These are phyloP conservation scores for Spilosoma lubricipeda DNA, from an alignment of 2,888 invertebrate species.

Conservation along the genomic window DNA sequence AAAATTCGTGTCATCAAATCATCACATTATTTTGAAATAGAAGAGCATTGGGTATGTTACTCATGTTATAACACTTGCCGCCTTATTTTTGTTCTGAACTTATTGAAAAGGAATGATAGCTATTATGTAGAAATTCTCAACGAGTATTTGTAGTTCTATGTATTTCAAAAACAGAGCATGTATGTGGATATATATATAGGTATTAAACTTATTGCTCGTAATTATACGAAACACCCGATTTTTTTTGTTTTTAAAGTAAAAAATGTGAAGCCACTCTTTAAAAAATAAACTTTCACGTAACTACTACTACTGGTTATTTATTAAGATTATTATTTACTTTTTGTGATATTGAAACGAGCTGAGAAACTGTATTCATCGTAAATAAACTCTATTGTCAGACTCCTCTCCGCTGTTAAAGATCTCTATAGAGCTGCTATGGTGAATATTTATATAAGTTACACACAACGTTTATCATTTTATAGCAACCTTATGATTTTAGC, in stretches of 20 bases:
- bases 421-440: not conserved
- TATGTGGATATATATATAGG: not conserved
- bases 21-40: not conserved
- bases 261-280: not conserved
- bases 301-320: not conserved
- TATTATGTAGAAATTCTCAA: slow-evolving; percentile 21
- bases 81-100: slow-evolving; percentile 12
- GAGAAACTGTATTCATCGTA: not conserved
- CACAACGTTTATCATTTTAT: not conserved
- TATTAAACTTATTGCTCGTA: not conserved
- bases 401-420: not conserved
- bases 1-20: not conserved
- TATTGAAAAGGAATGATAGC: slow-evolving; percentile 40
- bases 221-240: not conserved
- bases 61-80: not conserved
- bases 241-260: not conserved
- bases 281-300: not conserved
- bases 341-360: not conserved
- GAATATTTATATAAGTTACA: not conserved
- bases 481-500: not conserved
- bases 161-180: slow-evolving; percentile 36
- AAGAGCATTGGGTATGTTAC: not conserved
- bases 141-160: slow-evolving; percentile 20
- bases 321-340: not conserved
- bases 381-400: not conserved